Base-by-base conservation (phyloP, 2,113 vertebrate species). In the Heptranchias perlo region DNA sequence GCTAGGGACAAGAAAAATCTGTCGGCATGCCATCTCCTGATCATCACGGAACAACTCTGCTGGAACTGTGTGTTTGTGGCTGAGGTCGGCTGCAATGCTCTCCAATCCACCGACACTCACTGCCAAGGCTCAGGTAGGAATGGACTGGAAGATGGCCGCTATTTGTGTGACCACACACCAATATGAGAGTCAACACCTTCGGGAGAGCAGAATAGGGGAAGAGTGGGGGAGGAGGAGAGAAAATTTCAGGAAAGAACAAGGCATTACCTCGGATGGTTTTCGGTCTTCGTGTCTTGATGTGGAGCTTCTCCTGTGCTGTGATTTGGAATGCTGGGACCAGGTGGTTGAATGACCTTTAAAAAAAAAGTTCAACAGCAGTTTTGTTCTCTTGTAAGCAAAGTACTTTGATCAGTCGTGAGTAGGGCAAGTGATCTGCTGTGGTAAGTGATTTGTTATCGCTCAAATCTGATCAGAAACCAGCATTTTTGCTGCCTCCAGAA, bases 321-420 rank as follows among this genome's bases (percentile, higher is more conserved):
- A 98, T 39, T 97, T 98, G 96, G 99, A 99, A 96, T 98, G 98
- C 97, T 99, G 99, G 35, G 99, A 99, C 99, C 99, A 99, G n/a
- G 98, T 98, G 11, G 99, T 98, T 13, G 99, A 99, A 95, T 98
- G 98, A 98, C 99, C 99, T 99, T 97, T 4, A 96, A 96, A 96
- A 97, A 0, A 98, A 73, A 97, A 96, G 97, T 49, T 97, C 0
- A 73, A 76, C 95, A 96, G 96, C 0, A 65, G 35, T 96, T 97
- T 96, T 96, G 95, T 96, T 96, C 18, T 44, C 10, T 35, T 1
- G 18, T 28, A 25, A 25, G 44, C 21, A 5, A 49, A 86, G 84
- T n/a, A 61, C 52, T 18, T 31, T 39, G 89, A 44, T 93, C 89
- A 39, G 54, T 61, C 54, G 14, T 0, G 35, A 62, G 61, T 93